Evolutionary conservation across 23 tunicate genomes (phyloP).

Genomic region (Aplidium turbinatum): DNA sequence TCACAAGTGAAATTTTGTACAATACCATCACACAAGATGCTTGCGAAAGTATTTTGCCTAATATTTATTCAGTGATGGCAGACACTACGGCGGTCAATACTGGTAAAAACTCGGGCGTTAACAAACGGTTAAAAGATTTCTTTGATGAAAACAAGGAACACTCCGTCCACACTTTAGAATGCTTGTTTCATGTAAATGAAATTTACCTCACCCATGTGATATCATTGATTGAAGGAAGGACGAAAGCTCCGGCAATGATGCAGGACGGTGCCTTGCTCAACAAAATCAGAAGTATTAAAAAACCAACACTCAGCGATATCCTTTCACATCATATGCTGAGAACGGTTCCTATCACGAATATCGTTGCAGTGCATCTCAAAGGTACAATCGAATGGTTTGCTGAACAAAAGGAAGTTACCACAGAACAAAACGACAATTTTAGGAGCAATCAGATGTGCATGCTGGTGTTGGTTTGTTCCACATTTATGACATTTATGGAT

Average conservation of each 20-base stretch:
- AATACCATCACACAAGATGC: constrained; percentile 8
- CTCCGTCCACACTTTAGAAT: constrained; percentile 19
- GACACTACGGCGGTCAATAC: constrained; percentile 27
- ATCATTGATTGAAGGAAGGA: constrained; percentile 12
- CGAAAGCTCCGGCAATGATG: constrained; percentile 23
- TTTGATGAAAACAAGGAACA: neutral
- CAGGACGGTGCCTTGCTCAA: constrained; percentile 12
- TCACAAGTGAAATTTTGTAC: constrained; percentile 17
- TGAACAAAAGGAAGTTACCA: no score
- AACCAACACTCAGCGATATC: neutral
- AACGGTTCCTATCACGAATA: no score
- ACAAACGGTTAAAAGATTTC: constrained; percentile 15
- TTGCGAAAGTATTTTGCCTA: neutral
- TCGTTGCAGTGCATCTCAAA: no score
- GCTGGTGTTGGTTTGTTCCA: no score
- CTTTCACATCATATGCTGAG: no score
- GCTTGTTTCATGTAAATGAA: constrained; percentile 23
- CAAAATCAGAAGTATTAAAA: constrained; percentile 11
- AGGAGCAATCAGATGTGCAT: no score
- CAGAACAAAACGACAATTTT: no score
- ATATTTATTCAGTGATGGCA: constrained; percentile 19
- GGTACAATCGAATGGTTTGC: no score
- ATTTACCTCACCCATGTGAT: constrained; percentile 15
- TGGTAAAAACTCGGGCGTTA: constrained; percentile 19
- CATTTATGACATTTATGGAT: no score